phyloP scores from a whole-genome alignment of 2,113 vertebrate species.

The Dissostichus mawsoni region DNA sequence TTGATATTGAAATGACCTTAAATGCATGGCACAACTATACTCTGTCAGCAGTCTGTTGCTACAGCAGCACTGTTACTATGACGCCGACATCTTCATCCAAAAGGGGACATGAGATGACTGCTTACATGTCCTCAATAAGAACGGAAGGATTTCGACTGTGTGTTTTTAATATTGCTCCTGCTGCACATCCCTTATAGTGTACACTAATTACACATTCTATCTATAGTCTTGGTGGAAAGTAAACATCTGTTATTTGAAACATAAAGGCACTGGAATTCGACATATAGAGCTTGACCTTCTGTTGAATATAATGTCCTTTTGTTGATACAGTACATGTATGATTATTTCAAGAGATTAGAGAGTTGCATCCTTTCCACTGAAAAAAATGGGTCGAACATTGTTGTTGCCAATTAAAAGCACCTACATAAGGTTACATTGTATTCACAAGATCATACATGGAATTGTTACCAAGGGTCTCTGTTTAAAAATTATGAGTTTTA shows the following conservation, averaged over 20 bases:
- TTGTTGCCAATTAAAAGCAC: no score
- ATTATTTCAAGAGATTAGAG: no score
- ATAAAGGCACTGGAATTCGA: background rate
- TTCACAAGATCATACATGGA: no score
- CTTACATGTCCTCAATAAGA: background rate
- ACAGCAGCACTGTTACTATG: no score
- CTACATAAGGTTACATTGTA: no score
- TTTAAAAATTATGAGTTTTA: no score
- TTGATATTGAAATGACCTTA: background rate
- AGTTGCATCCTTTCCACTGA: no score
- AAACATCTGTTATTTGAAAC: background rate
- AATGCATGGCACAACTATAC: background rate
- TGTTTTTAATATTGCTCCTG: background rate
- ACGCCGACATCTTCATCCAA: no score
- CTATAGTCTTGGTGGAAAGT: background rate
- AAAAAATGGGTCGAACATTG: no score
- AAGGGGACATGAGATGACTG: background rate
- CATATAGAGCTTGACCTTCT: background rate
- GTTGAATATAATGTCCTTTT: no score
- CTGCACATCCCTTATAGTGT: background rate
- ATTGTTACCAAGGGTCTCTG: no score
- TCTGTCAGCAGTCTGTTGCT: background rate
- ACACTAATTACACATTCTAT: background rate
- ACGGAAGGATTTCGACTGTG: background rate
- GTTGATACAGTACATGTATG: no score